Percentiles rank a stretch among this genome's conserved stretches.
These are phyloP conservation scores for Agriopis marginaria DNA, from an alignment of 2,888 invertebrate genomes.

Conservation along the genomic window DNA sequence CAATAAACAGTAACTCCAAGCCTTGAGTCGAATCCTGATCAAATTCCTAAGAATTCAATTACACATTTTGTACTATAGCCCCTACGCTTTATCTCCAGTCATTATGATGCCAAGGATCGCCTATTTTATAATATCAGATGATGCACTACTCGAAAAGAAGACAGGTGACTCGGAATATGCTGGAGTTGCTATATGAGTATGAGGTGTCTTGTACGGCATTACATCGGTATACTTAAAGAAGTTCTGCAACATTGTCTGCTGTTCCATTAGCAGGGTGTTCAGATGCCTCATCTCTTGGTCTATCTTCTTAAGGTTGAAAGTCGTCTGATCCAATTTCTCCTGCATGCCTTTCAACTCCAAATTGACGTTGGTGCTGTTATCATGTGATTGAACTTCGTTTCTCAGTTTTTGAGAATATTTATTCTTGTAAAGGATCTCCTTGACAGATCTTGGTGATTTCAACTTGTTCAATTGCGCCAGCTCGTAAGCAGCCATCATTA, in stretches of 20 bases:
- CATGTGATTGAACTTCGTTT: conserved; percentile 78
- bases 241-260: conserved; percentile 73
- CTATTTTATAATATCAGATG: conserved; percentile 38
- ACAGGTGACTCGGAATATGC: conserved; percentile 70
- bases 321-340: conserved; percentile 89
- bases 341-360: conserved; percentile 88
- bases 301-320: conserved; percentile 89
- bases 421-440: conserved; percentile 86
- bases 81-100: background rate
- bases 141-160: conserved; percentile 56
- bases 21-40: background rate
- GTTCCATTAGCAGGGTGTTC: conserved; percentile 81
- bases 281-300: conserved; percentile 90
- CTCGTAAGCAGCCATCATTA: conserved; percentile 92
- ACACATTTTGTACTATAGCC: background rate
- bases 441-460: conserved; percentile 88
- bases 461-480: conserved; percentile 91
- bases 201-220: conserved; percentile 54
- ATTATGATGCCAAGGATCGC: too few relatives aligned
- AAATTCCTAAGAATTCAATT: background rate
- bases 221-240: conserved; percentile 66
- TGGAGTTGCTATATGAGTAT: conserved; percentile 56
- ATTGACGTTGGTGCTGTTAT: conserved; percentile 76
- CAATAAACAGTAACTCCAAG: background rate
- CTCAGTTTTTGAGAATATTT: conserved; percentile 88